Evolutionary conservation across 2,888 invertebrate genomes (phyloP), one percentile per base, ranked within the genome.

Genomic region (Melolontha melolontha): DNA sequence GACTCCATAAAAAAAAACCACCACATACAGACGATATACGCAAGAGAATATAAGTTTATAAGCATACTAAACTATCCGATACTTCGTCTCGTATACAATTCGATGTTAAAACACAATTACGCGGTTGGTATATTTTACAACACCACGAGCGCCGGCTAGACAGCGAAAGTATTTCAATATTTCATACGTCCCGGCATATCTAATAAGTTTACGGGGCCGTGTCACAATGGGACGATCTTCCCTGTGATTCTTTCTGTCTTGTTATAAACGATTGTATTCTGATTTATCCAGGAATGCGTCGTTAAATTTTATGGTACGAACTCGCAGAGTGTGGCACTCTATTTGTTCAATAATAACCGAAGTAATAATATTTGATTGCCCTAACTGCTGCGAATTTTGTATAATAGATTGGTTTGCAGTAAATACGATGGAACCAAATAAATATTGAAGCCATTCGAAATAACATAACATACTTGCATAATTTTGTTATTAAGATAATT

Each of bases 131-230:
- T 57, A 57, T 42, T 42, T 57, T 42, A 57, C 27, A 22, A 22
- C 22, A 27, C 12, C 57, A 41, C 42, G 22, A n/a, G 27, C 44
- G 12, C n/a, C 22, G 7, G 5, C 14, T 42, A 5, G 39, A 27
- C 42, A 57, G 42, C 57, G 22, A 57, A 57, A 57, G 44, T 57
- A 57, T 57, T 57, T 57, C 57, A 57, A 57, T 57, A 57, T 57
- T 44, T 57, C 44, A 57, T 57, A 57, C 57, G 29, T 12, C 40
- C 57, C 22, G 42, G 42, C 57, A 29, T 16, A 57, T 57, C 57
- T 57, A 57, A 57, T 57, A 57, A 22, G 44, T 44, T 27, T 7
- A 12, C 40, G n/a, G 42, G 12, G 12, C 12, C 27, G 29, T 22
- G 44, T 42, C 27, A 57, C 57, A 57, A 57, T 57, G 57, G 42